A percentile compares a stretch with the other conserved stretches of the same genome.
These are phyloP conservation scores for Antigone vipio DNA, from an alignment of 2,113 vertebrate genomes.

Conservation along the genomic window DNA sequence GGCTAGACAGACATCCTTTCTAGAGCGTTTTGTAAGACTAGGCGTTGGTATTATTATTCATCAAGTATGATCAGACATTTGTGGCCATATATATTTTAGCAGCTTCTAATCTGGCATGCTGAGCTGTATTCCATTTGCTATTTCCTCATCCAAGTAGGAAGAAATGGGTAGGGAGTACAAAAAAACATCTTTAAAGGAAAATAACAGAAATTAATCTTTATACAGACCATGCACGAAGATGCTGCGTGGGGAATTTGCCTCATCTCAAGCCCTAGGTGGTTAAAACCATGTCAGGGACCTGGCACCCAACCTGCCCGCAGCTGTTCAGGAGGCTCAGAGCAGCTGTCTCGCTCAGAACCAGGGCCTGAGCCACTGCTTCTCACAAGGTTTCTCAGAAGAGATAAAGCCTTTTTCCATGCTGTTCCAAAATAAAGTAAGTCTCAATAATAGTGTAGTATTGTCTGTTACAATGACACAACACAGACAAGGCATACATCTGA, in stretches of 20 bases:
- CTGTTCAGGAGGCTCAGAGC: neutral
- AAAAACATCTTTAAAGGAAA: neutral
- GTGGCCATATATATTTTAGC: neutral
- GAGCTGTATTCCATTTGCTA: neutral
- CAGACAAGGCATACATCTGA: neutral
- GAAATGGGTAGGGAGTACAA: neutral
- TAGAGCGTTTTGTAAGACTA: neutral
- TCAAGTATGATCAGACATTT: neutral
- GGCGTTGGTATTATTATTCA: neutral
- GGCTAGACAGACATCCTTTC: neutral
- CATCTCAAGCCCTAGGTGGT: neutral
- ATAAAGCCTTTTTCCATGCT: neutral
- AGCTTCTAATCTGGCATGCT: neutral
- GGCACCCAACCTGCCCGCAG: neutral
- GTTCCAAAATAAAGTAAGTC: neutral
- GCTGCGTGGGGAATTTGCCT: neutral
- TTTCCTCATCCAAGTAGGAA: neutral
- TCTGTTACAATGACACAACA: neutral
- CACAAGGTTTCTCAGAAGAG: neutral
- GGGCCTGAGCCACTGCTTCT: neutral
- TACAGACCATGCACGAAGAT: rapidly evolving
- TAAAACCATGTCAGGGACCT: neutral
- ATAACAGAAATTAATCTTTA: neutral
- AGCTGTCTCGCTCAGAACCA: neutral
- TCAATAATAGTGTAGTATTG: neutral